Evolutionary conservation across 2,113 vertebrate species (phyloP).

Genomic region (Trogon surrucura): DNA sequence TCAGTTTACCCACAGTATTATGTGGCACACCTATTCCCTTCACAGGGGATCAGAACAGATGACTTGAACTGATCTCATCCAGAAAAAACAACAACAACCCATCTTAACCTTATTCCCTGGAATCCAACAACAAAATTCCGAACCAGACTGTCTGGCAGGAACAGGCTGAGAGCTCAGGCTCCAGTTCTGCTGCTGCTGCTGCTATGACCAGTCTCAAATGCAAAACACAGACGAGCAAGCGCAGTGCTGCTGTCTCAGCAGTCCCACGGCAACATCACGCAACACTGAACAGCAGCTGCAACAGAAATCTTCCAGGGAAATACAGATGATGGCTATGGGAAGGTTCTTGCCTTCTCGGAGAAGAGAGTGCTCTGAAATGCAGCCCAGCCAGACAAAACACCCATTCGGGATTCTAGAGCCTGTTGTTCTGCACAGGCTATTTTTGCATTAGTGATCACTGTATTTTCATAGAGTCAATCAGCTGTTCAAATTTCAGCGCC

Average conservation of each 20-base stretch:
- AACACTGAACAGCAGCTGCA: background rate
- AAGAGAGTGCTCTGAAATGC: background rate
- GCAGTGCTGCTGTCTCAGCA: background rate
- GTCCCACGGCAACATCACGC: background rate
- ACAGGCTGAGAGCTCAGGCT: background rate
- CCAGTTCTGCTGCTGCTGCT: background rate
- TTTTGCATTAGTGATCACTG: background rate
- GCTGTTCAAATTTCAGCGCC: background rate
- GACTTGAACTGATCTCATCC: background rate
- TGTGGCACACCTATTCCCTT: accelerated
- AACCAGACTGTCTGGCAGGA: background rate
- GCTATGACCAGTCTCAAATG: background rate
- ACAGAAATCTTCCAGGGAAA: background rate
- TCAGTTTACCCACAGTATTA: background rate
- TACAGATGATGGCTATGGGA: background rate
- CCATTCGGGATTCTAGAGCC: background rate
- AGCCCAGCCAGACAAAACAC: background rate
- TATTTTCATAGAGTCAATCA: background rate
- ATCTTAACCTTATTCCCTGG: background rate
- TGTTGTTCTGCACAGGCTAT: background rate
- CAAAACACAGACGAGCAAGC: background rate
- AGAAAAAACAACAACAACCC: background rate
- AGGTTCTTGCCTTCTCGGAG: background rate
- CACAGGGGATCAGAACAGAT: background rate
- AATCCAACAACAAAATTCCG: background rate